These are phyloP conservation scores for Heterodera schachtii DNA, from an alignment of 1,140 invertebrate genomes.

Conservation along the genomic window DNA sequence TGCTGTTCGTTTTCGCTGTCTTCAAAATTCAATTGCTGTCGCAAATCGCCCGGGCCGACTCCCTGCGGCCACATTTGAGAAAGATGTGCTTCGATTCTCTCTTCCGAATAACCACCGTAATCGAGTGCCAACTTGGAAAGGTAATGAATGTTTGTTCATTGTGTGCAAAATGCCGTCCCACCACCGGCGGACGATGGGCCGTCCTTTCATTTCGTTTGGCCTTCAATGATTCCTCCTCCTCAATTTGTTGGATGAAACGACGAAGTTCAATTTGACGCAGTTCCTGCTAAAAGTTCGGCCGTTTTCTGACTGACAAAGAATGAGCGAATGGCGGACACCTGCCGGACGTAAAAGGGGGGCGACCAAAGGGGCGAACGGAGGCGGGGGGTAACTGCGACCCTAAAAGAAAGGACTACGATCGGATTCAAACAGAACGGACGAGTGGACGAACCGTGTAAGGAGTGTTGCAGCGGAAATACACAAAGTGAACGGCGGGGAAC, in stretches of 20 bases:
- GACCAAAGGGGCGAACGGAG: constrained; percentile 22
- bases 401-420: neutral
- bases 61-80: constrained; percentile 14
- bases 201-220: neutral
- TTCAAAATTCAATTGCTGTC: constrained; percentile 7
- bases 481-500: constrained; percentile 11
- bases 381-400: constrained; percentile 25
- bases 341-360: constrained; percentile 21
- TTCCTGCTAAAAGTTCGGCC: constrained; percentile 21
- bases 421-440: too few relatives aligned
- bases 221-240: constrained; percentile 4
- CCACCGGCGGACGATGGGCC: neutral
- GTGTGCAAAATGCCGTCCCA: neutral
- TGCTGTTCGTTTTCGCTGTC: neutral
- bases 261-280: neutral
- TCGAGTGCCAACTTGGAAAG: constrained; percentile 12
- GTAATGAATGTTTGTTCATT: neutral
- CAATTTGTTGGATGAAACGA: constrained; percentile 10
- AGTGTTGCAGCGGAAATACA: constrained; percentile 34
- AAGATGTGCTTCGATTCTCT: constrained; percentile 16
- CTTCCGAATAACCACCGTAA: constrained; percentile 21
- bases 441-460: constrained; percentile 15
- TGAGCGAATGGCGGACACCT: neutral
- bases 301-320: neutral
- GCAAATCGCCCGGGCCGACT: neutral